Percentiles rank a stretch among this genome's conserved stretches.
These are phyloP conservation scores for Lontra canadensis DNA, from an alignment of 2,113 vertebrate species.

Conservation along the genomic window DNA sequence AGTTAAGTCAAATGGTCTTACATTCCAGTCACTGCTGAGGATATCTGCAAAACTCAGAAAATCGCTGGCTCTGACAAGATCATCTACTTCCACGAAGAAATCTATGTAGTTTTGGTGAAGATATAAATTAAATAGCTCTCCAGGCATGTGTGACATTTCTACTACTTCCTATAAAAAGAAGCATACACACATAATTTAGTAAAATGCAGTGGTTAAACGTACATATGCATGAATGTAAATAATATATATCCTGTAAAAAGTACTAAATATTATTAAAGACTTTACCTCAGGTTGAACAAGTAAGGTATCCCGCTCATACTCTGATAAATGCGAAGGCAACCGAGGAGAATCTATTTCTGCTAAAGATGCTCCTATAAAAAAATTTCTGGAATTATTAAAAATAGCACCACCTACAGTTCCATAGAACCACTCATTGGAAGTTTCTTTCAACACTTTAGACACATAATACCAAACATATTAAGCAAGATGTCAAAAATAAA, in stretches of 20 bases:
- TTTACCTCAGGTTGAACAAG: constrained; percentile 88
- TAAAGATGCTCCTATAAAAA: constrained; percentile 80
- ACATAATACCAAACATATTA: background rate
- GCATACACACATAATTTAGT: background rate
- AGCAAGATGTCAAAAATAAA: constrained; percentile 1
- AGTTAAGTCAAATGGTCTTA: constrained; percentile 82
- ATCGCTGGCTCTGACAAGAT: constrained; percentile 92
- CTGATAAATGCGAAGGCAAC: constrained; percentile 84
- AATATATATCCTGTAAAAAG: background rate
- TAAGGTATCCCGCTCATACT: constrained; percentile 82
- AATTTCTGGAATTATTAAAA: constrained; percentile 48
- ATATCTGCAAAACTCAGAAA: constrained; percentile 95
- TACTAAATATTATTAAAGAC: background rate
- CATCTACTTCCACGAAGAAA: constrained; percentile 93
- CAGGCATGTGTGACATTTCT: constrained; percentile 94
- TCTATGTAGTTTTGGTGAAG: constrained; percentile 98
- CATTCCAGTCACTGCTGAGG: constrained; percentile 92
- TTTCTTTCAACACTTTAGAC: constrained; percentile 27
- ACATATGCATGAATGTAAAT: background rate
- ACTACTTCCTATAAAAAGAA: constrained; percentile 87
- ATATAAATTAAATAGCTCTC: constrained; percentile 94
- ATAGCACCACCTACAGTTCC: background rate
- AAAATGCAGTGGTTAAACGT: background rate
- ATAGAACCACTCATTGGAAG: background rate
- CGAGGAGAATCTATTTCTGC: constrained; percentile 72